Evolutionary conservation across 2,888 invertebrate species (phyloP), one percentile per base, ranked within the genome.

Genomic region (Nemotelus nigrinus): DNA sequence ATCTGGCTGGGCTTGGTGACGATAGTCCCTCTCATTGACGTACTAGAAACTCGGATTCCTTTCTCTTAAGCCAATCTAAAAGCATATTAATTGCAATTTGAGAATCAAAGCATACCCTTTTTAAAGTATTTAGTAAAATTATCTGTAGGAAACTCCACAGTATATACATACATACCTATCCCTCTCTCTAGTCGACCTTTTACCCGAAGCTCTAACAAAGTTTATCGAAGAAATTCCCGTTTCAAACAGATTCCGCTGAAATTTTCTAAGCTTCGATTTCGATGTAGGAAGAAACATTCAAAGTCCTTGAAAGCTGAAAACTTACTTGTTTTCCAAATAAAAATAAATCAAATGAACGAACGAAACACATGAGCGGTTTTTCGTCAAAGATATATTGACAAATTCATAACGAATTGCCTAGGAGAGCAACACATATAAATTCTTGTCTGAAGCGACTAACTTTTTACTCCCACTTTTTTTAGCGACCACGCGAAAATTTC

Each of bases 331-430:
- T 43, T 41, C 43, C 43, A 63, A 63, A 41, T 3, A 41, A 41
- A 63, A 63, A 25, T 8, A 43, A 63, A 63, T 68, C 45, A 47
- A 39, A 48, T 3, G 48, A 47, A n/a, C 25, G 57, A 25, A 39
- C 47, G 65, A 77, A 44, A 45, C 48, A 25, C 25, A 25, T 25
- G 25, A 25, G 25, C 1, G 25, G 25, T 25, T 25, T 71, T 10
- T 53, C 50, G 50, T 53, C 25, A 55, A 39, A 53, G 58, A 45
- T 64, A 48, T 77, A 77, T 77, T 77, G 63, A 77, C 77, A 77
- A 77, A 77, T 77, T 77, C 65, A 77, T 77, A 77, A 77, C 63
- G 65, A 77, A 74, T 77, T 72, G 77, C 77, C 57, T 50, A 67
- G 60, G 65, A 57, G 72, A 64, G 47, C 43, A 71, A 77, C 47